These are phyloP conservation scores for Brachyhypopomus gauderio DNA, from an alignment of 2,113 vertebrate genomes.

Conservation along the genomic window DNA sequence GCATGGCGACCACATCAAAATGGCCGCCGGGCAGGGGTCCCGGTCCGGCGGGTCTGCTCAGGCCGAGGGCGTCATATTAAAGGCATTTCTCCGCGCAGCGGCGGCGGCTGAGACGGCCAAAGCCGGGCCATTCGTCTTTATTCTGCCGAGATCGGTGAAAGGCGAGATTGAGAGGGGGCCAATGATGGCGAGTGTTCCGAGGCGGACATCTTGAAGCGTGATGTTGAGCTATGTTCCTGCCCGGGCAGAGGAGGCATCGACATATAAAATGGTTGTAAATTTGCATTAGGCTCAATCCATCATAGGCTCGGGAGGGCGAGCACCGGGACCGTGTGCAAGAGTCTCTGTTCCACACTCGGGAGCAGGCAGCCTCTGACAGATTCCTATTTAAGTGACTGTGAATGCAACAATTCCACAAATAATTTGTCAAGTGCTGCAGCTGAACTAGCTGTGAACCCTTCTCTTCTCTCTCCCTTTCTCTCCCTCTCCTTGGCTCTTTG, in stretches of 20 bases:
- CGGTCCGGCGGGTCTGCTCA: constrained; percentile 31
- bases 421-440: constrained; percentile 97
- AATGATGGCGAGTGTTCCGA: constrained; percentile 73
- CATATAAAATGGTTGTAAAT: constrained; percentile 99
- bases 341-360: constrained; percentile 82
- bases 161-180: constrained; percentile 75
- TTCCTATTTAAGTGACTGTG: constrained; percentile 99
- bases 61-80: constrained; percentile 56
- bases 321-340: constrained; percentile 78
- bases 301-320: constrained; percentile 79
- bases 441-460: constrained; percentile 97
- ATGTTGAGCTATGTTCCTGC: constrained; percentile 96
- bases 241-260: constrained; percentile 83
- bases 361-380: constrained; percentile 89
- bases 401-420: constrained; percentile 99
- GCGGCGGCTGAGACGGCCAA: constrained; percentile 48
- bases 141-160: constrained; percentile 73
- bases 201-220: constrained; percentile 90
- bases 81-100: constrained; percentile 48
- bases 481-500: constrained; percentile 48
- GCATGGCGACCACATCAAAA: background rate
- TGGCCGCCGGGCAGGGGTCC: background rate
- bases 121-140: constrained; percentile 73
- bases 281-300: constrained; percentile 99
- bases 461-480: constrained; percentile 77